Evolutionary conservation across 2,113 vertebrate species (phyloP).

Genomic region (Thalassarche chlororhynchos): DNA sequence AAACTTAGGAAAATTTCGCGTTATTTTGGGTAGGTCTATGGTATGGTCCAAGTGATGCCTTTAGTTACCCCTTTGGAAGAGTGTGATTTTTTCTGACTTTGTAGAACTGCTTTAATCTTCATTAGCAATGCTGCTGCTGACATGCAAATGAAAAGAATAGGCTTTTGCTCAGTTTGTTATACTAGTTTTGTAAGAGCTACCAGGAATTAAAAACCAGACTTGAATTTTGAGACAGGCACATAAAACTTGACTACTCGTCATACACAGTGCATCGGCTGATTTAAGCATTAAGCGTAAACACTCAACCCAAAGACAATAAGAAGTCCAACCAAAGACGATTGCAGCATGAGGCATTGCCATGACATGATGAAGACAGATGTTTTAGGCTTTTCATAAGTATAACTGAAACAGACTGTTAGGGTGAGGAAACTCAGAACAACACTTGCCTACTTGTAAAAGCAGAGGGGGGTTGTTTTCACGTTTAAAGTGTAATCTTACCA

Average conservation of each 20-base stretch:
- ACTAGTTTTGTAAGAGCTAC: neutral
- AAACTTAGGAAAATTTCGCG: neutral
- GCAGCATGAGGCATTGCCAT: neutral
- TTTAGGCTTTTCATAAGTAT: neutral
- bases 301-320: neutral
- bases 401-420: neutral
- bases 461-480: neutral
- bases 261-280: neutral
- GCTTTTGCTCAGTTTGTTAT: neutral
- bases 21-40: neutral
- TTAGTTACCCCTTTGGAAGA: neutral
- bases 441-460: neutral
- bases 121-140: neutral
- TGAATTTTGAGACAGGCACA: neutral
- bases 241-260: neutral
- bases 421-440: neutral
- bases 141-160: neutral
- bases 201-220: neutral
- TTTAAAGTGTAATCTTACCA: neutral
- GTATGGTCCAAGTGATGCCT: neutral
- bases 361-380: neutral
- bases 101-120: neutral
- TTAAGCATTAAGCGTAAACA: neutral
- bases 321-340: neutral
- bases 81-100: neutral